Percentiles rank a stretch among this genome's conserved stretches.
These are phyloP conservation scores for Percina caprodes DNA, from an alignment of 2,113 vertebrate species.

Conservation along the genomic window DNA sequence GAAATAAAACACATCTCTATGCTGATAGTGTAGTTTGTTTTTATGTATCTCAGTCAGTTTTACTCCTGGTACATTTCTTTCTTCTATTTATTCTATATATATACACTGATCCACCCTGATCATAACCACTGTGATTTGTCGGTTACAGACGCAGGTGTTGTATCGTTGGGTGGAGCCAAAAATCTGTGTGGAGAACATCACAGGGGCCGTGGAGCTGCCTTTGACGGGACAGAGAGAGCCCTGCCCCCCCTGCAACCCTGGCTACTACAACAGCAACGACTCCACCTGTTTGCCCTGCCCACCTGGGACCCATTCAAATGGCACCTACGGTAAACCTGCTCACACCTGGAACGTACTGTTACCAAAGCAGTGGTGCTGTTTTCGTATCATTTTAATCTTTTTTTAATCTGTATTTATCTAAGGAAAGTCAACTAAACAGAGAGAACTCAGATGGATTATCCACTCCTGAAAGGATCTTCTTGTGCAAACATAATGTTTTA, in stretches of 20 bases:
- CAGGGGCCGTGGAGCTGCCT: constrained; percentile 86
- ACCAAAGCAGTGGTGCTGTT: background rate
- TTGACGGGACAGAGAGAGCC: constrained; percentile 90
- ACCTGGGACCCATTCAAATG: constrained; percentile 90
- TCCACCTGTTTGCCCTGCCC: constrained; percentile 93
- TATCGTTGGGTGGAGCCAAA: constrained; percentile 97
- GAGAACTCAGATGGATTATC: background rate
- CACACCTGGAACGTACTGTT: background rate
- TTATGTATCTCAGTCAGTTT: background rate
- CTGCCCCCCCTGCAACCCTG: constrained; percentile 97
- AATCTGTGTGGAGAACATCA: constrained; percentile 92
- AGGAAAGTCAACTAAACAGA: background rate
- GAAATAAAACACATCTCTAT: background rate
- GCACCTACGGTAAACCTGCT: constrained; percentile 85
- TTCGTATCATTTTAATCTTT: background rate
- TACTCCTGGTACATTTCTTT: background rate
- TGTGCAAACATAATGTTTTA: constrained; percentile 13
- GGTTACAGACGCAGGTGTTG: constrained; percentile 90
- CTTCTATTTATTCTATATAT: no score
- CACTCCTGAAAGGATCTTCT: constrained; percentile 11
- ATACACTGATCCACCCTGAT: no score
- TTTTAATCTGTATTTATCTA: background rate
- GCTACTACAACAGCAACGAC: constrained; percentile 94
- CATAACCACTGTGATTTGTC: background rate
- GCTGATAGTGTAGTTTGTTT: background rate